Base-by-base conservation (phyloP, 2,888 invertebrate genomes). In the Mimumesa dahlbomi region DNA sequence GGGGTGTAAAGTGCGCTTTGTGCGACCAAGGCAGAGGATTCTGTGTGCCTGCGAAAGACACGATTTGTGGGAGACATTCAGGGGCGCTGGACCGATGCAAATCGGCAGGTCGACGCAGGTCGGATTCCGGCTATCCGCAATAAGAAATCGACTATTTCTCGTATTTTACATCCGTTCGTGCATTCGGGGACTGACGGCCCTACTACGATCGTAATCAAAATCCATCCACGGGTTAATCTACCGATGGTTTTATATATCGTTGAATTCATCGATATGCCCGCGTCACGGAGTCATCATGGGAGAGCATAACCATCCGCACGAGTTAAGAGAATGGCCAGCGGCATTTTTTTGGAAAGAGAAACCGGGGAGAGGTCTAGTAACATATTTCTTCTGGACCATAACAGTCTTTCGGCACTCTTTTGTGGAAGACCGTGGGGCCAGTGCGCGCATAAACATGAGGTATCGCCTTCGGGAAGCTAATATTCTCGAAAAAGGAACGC, bases 21-120 rank as follows among this genome's bases (percentile, higher is more conserved):
- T 48, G 58, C 42, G 9, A 43, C 42, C 21, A 7, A 25, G 22
- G 16, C 29, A 40, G 38, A 36, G 50, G 59, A 49, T 18, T 63
- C 29, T n/a, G 53, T 22, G 25, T 21, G 36, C 16, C 69, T 59
- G 57, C 62, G 56, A 65, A 62, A 58, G 81, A 62, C 78, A 75
- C 70, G 74, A 78, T 76, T 79, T 81, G 61, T 50, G 31, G 74
- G 79, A 78, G 77, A 82, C 81, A 84, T 85, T 86, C 77, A 83
- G 68, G 72, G 64, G 78, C 84, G 80, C 19, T 77, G 82, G 73
- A 85, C 75, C 86, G 85, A 81, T 80, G 81, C 83, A 78, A 86
- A 86, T 87, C 81, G 80, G 48, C 76, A 75, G 82, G 54, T 52
- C 63, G 31, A 43, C 31, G 72, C 77, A 83, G 82, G 79, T 83